phyloP scores from a whole-genome alignment of 2,797 vertebrate genomes.

The Mus minutoides region DNA sequence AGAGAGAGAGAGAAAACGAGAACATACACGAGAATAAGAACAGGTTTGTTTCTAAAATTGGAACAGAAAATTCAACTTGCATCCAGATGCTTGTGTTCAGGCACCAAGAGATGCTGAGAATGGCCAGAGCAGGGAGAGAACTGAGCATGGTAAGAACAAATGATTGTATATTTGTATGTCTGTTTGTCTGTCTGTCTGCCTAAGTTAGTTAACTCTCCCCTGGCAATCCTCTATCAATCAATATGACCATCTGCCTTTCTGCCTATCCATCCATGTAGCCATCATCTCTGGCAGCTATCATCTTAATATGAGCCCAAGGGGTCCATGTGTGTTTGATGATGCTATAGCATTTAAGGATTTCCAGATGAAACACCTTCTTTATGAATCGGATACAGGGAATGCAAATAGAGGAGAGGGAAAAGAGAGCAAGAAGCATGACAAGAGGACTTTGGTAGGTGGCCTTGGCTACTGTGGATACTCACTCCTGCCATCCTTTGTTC shows the following conservation, averaged over 20 bases:
- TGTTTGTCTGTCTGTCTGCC: background rate
- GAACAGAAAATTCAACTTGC: background rate
- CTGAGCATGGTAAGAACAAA: background rate
- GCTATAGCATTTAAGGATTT: background rate
- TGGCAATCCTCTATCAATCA: background rate
- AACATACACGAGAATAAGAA: background rate
- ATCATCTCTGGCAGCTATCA: background rate
- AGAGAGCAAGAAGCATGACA: too few species aligned
- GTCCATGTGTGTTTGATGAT: background rate
- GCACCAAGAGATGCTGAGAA: background rate
- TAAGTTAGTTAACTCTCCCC: background rate
- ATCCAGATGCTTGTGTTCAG: background rate
- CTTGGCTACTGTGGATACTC: background rate
- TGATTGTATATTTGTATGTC: background rate
- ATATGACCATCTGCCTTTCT: background rate
- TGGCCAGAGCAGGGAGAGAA: background rate
- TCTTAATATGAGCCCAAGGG: background rate
- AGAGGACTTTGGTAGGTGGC: background rate
- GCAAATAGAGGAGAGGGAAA: background rate
- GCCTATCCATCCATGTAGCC: background rate
- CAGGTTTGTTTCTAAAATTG: background rate
- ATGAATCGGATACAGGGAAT: background rate
- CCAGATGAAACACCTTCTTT: background rate
- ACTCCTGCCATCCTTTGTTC: background rate
- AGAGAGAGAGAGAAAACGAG: background rate